Conservation (phyloP, 2,888 invertebrate species). For the Parnassius smintheus region DNA sequence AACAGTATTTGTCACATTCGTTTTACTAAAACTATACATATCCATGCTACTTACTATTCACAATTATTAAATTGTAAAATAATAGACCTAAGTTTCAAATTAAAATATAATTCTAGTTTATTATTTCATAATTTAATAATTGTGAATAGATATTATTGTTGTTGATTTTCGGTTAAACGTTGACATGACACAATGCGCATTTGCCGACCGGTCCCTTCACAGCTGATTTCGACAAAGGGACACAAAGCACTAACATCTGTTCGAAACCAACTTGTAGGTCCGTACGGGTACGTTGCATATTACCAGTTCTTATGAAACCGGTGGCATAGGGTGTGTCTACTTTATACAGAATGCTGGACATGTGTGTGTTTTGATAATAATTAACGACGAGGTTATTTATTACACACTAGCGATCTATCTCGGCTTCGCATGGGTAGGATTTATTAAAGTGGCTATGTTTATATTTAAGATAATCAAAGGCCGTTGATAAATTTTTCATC, state of each 20-base stretch:
- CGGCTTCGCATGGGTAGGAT: too few species aligned
- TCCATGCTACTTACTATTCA: too few species aligned
- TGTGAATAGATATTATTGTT: constrained; percentile 4
- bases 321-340: constrained; percentile 37
- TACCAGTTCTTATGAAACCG: constrained; percentile 33
- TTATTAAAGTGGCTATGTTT: too few species aligned
- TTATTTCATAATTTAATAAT: too few species aligned
- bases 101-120: neutral
- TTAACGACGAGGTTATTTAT: too few species aligned
- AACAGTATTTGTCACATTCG: too few species aligned
- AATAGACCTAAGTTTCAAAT: constrained; percentile 17
- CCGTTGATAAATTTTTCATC: too few species aligned
- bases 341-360: constrained; percentile 27
- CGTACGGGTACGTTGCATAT: constrained; percentile 4
- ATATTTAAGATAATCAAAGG: too few species aligned
- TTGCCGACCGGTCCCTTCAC: constrained; percentile 21
- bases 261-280: constrained; percentile 18
- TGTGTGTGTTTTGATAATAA: constrained; percentile 21
- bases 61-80: neutral
- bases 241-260: constrained; percentile 27
- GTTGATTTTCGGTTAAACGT: constrained; percentile 18
- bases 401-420: too few species aligned
- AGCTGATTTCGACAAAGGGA: constrained; percentile 27
- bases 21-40: too few species aligned
- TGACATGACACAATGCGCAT: constrained; percentile 9